Percentiles rank a stretch among this genome's conserved stretches.
These are phyloP conservation scores for Gasterosteus nipponicus DNA, from an alignment of 2,113 vertebrate genomes.

Conservation along the genomic window DNA sequence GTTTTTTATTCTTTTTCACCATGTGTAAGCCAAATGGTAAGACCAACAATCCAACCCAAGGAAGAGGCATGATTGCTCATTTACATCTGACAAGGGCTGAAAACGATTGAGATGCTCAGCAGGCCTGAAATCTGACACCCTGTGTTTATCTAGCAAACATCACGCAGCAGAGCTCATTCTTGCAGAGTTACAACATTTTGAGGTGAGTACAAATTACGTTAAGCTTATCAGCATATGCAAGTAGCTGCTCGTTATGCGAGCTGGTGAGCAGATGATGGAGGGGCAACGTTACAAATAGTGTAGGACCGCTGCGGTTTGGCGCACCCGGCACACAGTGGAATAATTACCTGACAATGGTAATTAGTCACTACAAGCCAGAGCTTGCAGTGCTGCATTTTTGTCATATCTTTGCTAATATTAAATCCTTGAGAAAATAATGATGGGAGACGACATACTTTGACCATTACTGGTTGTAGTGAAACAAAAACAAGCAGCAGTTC, in stretches of 20 bases:
- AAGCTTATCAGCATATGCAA: not conserved
- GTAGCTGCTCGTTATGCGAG: constrained; percentile 3
- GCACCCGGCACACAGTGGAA: no score
- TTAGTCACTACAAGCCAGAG: not conserved
- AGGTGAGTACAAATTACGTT: constrained; percentile 18
- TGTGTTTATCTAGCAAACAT: constrained; percentile 44
- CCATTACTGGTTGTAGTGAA: not conserved
- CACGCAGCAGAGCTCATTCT: constrained; percentile 14
- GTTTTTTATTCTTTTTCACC: constrained; percentile 45
- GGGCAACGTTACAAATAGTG: no score
- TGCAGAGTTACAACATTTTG: constrained; percentile 4
- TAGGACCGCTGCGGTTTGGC: no score
- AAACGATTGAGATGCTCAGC: constrained; percentile 40
- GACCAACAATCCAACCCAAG: constrained; percentile 44
- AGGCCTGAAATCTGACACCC: constrained; percentile 13
- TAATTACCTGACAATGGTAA: no score
- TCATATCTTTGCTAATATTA: not conserved
- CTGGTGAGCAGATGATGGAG: constrained; percentile 36
- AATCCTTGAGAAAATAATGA: not conserved
- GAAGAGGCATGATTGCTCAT: constrained; percentile 16
- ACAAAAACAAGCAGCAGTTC: not conserved
- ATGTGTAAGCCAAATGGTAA: constrained; percentile 36
- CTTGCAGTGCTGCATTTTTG: no score
- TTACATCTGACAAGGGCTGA: constrained; percentile 48
- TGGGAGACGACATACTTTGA: not conserved